Evolutionary conservation across 2,888 invertebrate species (phyloP).

Genomic region (Clistopyga incitator): DNA sequence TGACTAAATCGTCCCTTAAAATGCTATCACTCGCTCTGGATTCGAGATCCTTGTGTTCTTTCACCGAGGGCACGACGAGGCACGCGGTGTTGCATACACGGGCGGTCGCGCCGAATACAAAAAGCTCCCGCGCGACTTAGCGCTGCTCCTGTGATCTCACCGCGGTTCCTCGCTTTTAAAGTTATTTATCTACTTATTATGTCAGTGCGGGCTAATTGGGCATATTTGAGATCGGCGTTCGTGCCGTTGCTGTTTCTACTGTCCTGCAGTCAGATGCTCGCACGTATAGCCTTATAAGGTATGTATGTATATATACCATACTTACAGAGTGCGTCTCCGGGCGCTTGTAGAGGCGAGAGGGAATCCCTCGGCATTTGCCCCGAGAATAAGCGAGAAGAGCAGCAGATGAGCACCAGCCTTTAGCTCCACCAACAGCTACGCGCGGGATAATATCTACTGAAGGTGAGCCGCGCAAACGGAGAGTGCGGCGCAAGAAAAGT

Average conservation of each 20-base stretch:
- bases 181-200: slow-evolving; percentile 83
- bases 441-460: slow-evolving; percentile 73
- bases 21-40: slow-evolving; percentile 75
- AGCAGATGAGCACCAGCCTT: slow-evolving; percentile 17
- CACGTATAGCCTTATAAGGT: slow-evolving; percentile 72
- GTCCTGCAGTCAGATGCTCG: slow-evolving; percentile 72
- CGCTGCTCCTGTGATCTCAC: slow-evolving; percentile 78
- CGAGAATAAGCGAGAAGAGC: slow-evolving; percentile 34
- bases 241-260: slow-evolving; percentile 34
- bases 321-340: background rate
- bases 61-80: slow-evolving; percentile 58
- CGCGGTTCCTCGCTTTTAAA: slow-evolving; percentile 75
- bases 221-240: slow-evolving; percentile 77
- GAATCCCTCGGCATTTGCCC: slow-evolving; percentile 68
- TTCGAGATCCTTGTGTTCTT: slow-evolving; percentile 65
- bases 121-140: slow-evolving; percentile 27
- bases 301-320: background rate
- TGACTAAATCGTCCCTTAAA: slow-evolving; percentile 81
- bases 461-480: slow-evolving; percentile 45
- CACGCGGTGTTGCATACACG: slow-evolving; percentile 66
- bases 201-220: slow-evolving; percentile 82
- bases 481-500: slow-evolving; percentile 75
- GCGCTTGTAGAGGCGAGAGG: slow-evolving; percentile 17
- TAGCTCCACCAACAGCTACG: slow-evolving; percentile 63
- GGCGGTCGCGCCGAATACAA: slow-evolving; percentile 24